A percentile compares a stretch with the other conserved stretches of the same genome.
These are phyloP conservation scores for Colaptes auratus DNA, from an alignment of 2,113 vertebrate species.

Conservation along the genomic window DNA sequence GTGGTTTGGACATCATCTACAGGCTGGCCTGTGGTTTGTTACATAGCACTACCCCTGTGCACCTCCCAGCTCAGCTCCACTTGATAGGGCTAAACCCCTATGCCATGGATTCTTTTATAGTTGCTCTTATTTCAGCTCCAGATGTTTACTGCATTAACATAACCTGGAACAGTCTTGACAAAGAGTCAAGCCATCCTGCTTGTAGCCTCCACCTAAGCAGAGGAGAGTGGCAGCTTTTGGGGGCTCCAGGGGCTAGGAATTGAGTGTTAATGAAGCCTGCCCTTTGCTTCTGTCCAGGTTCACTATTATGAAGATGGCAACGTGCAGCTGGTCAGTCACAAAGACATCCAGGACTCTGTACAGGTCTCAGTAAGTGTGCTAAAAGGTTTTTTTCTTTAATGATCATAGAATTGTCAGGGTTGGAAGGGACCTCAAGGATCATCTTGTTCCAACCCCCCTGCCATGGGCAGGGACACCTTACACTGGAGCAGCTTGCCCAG, in stretches of 20 bases:
- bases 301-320: conserved; percentile 99
- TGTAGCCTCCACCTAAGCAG: conserved; percentile 32
- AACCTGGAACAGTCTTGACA: conserved; percentile 41
- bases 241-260: not conserved
- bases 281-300: conserved; percentile 76
- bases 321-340: conserved; percentile 96
- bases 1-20: not conserved
- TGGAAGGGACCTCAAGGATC: no score
- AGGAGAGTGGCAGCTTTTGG: not conserved
- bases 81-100: not conserved
- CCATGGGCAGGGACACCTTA: no score
- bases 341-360: conserved; percentile 90
- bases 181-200: conserved; percentile 36
- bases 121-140: conserved; percentile 22
- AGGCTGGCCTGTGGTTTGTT: not conserved
- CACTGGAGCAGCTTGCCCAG: no score
- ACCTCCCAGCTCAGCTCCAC: not conserved
- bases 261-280: not conserved
- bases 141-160: not conserved
- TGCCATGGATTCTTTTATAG: not conserved
- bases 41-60: not conserved
- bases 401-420: not conserved
- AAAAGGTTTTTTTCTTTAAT: not conserved
- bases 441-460: no score
- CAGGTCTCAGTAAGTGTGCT: conserved; percentile 86